Evolutionary conservation across 2,113 vertebrate species (phyloP).

Genomic region (Coreoperca whiteheadi): DNA sequence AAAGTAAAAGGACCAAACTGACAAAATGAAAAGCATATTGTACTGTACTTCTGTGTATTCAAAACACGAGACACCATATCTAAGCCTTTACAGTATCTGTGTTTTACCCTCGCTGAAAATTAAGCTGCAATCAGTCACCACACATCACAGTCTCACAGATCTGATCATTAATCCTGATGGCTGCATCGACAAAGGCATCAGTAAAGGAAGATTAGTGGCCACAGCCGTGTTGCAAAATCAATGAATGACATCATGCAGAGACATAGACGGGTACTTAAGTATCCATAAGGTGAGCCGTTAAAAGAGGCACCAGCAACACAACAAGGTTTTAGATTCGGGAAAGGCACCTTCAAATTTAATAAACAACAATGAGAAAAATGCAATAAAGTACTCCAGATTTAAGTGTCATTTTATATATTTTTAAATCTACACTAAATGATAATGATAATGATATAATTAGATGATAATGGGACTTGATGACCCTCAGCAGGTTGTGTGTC

Average conservation of each 20-base stretch:
- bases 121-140: conserved; percentile 43
- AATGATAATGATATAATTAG: conserved; percentile 11
- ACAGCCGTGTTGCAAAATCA: conserved; percentile 64
- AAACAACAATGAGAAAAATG: neutral
- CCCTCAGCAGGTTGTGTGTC: conserved; percentile 23
- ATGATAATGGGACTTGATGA: conserved; percentile 3
- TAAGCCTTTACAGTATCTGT: conserved; percentile 17
- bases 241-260: conserved; percentile 71
- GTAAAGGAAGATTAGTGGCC: conserved; percentile 67
- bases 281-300: conserved; percentile 24
- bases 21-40: neutral
- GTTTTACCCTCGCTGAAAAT: conserved; percentile 25
- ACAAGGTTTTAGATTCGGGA: neutral
- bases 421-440: neutral
- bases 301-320: conserved; percentile 14
- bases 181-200: conserved; percentile 60
- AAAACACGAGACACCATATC: neutral
- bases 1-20: neutral
- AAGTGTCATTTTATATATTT: neutral
- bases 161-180: conserved; percentile 54
- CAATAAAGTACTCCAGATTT: neutral
- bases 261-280: conserved; percentile 20
- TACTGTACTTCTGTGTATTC: neutral
- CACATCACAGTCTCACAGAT: conserved; percentile 50
- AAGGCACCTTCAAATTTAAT: neutral